Percentiles rank a stretch among this genome's conserved stretches.
Evolutionary conservation across 1,140 invertebrate genomes (phyloP).

Genomic region (Neocloeon triangulifer): DNA sequence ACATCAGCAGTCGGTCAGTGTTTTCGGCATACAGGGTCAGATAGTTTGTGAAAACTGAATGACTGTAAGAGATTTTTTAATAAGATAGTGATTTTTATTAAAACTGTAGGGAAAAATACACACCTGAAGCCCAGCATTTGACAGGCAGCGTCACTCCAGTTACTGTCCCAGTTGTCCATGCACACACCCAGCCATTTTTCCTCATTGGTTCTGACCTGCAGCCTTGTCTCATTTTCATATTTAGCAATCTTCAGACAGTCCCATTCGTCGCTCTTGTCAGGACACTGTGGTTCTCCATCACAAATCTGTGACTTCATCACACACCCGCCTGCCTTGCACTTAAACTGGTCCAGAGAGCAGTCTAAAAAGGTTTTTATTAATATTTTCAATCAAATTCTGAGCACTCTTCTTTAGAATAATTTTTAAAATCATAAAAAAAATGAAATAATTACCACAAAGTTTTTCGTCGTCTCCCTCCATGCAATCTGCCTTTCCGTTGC

Average conservation of each 20-base stretch:
- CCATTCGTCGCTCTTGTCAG: conserved; percentile 39
- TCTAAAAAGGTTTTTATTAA: conserved; percentile 17
- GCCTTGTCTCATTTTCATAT: conserved; percentile 8
- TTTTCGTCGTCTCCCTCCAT: conserved; percentile 38
- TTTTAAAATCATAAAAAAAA: no score
- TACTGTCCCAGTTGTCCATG: conserved; percentile 24
- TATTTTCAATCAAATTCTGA: not conserved
- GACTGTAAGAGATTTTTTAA: not conserved
- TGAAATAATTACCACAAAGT: conserved; percentile 22
- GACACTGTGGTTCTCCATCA: conserved; percentile 33
- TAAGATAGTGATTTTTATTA: no score
- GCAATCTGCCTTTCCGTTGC: conserved; percentile 38
- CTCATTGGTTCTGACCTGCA: conserved; percentile 11
- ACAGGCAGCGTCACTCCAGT: conserved; percentile 27
- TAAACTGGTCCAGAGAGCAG: conserved; percentile 27
- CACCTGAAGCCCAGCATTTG: conserved; percentile 22
- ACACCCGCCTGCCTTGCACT: conserved; percentile 31
- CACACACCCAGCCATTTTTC: conserved; percentile 23
- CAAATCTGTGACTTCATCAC: conserved; percentile 25
- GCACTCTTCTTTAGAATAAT: not conserved
- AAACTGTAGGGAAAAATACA: not conserved
- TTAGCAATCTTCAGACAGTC: conserved; percentile 21
- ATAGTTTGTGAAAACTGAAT: conserved; percentile 5
- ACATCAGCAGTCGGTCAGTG: not conserved
- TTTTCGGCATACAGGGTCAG: not conserved